Evolutionary conservation across 1,140 invertebrate genomes (phyloP).

Genomic region (Epicauta chinensis): DNA sequence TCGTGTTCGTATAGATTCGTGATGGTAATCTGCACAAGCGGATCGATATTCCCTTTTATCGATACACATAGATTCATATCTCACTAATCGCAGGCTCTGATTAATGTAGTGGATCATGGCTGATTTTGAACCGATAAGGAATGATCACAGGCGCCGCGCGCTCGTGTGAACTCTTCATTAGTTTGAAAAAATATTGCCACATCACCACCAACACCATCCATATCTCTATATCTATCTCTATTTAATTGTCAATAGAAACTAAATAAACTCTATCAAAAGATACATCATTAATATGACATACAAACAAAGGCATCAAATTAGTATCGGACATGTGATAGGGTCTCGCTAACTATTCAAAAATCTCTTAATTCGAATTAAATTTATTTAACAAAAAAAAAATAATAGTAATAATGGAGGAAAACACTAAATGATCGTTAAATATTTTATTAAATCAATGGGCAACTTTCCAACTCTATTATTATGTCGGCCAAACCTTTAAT

Average conservation of each 20-base stretch:
- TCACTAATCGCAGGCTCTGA: constrained; percentile 29
- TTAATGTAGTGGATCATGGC: constrained; percentile 26
- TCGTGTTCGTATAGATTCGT: constrained; percentile 16
- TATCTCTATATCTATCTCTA: constrained; percentile 9
- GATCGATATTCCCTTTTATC: constrained; percentile 19
- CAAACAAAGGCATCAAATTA: too few relatives aligned
- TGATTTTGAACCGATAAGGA: constrained; percentile 22
- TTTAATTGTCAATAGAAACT: not conserved
- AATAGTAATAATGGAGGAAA: too few relatives aligned
- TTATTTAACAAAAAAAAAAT: too few relatives aligned
- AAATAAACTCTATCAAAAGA: not conserved
- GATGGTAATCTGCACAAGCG: constrained; percentile 21
- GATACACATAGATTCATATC: constrained; percentile 31
- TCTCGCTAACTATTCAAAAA: too few relatives aligned
- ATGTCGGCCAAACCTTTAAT: too few relatives aligned
- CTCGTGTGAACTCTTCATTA: constrained; percentile 23
- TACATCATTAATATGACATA: not conserved
- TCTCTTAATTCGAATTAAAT: too few relatives aligned
- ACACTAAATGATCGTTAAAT: too few relatives aligned
- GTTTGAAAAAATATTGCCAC: constrained; percentile 14
- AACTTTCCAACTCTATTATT: too few relatives aligned
- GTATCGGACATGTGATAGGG: too few relatives aligned
- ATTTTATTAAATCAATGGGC: too few relatives aligned
- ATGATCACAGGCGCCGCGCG: constrained; percentile 31
- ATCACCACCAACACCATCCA: constrained; percentile 1